Conservation (phyloP, 2,113 vertebrate genomes). For the Pelvicachromis taeniatus region DNA sequence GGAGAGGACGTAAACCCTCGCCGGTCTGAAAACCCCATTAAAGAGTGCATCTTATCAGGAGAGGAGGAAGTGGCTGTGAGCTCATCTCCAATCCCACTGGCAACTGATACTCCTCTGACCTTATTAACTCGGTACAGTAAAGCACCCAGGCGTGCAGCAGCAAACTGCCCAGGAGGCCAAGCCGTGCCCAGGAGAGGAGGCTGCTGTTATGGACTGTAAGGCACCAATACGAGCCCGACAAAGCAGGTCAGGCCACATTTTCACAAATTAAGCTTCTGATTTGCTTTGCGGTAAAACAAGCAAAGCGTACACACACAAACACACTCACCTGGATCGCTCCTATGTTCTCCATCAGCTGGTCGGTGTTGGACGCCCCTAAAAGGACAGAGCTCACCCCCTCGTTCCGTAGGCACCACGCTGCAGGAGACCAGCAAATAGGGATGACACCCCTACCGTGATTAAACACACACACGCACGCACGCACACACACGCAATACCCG, state of each 20-base stretch:
- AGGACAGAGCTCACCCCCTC: constrained; percentile 96
- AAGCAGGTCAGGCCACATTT: constrained; percentile 2
- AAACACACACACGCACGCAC: not conserved
- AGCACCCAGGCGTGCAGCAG: constrained; percentile 46
- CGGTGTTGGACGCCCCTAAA: constrained; percentile 91
- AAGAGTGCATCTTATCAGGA: constrained; percentile 49
- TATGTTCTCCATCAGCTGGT: constrained; percentile 98
- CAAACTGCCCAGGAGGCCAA: constrained; percentile 47
- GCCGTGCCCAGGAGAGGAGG: constrained; percentile 27
- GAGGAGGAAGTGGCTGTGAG: constrained; percentile 25
- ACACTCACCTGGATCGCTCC: constrained; percentile 91
- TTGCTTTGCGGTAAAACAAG: not conserved
- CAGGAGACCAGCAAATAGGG: constrained; percentile 62
- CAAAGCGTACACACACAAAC: not conserved
- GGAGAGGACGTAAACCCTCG: constrained; percentile 19
- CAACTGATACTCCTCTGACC: constrained; percentile 54
- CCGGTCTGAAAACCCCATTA: constrained; percentile 54
- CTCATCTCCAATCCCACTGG: constrained; percentile 33
- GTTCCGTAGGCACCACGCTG: constrained; percentile 97
- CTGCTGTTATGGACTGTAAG: not conserved
- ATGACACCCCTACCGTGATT: constrained; percentile 27
- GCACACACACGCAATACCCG: not conserved
- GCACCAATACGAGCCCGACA: not conserved
- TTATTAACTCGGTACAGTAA: constrained; percentile 63
- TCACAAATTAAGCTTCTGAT: not conserved